These are phyloP conservation scores for Polyodon spathula DNA, from an alignment of 2,113 vertebrate species.

Conservation along the genomic window DNA sequence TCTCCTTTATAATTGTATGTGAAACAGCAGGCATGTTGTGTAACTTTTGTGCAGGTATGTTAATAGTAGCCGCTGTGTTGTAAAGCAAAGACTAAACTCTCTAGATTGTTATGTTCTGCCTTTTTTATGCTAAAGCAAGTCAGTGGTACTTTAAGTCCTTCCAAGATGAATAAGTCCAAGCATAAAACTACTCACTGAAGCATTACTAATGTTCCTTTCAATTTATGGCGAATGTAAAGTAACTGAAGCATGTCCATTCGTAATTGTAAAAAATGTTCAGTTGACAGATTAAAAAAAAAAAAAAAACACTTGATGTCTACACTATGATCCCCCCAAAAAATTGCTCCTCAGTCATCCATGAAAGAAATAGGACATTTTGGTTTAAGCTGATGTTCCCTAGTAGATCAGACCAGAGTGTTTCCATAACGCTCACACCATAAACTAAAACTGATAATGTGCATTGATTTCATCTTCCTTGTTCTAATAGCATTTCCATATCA, in stretches of 20 bases:
- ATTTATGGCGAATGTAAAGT: constrained; percentile 31
- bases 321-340: constrained; percentile 4
- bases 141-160: constrained; percentile 3
- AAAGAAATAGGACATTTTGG: not conserved
- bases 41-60: too few relatives aligned
- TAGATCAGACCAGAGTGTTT: not conserved
- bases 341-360: constrained; percentile 6
- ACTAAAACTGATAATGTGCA: not conserved
- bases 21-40: too few relatives aligned
- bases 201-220: constrained; percentile 29
- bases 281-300: constrained; percentile 22
- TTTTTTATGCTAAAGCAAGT: not conserved
- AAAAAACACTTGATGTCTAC: constrained; percentile 20
- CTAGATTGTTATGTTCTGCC: too few relatives aligned
- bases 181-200: constrained; percentile 12
- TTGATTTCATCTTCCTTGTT: too few relatives aligned
- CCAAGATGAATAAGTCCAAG: constrained; percentile 13
- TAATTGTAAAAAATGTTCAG: constrained; percentile 34
- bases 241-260: constrained; percentile 24
- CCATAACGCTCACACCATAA: not conserved
- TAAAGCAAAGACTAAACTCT: too few relatives aligned
- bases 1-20: too few relatives aligned
- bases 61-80: too few relatives aligned
- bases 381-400: not conserved
- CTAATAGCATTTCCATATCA: too few relatives aligned